Base-by-base conservation (phyloP, 2,888 invertebrate species). In the Microctonus hyperodae region DNA sequence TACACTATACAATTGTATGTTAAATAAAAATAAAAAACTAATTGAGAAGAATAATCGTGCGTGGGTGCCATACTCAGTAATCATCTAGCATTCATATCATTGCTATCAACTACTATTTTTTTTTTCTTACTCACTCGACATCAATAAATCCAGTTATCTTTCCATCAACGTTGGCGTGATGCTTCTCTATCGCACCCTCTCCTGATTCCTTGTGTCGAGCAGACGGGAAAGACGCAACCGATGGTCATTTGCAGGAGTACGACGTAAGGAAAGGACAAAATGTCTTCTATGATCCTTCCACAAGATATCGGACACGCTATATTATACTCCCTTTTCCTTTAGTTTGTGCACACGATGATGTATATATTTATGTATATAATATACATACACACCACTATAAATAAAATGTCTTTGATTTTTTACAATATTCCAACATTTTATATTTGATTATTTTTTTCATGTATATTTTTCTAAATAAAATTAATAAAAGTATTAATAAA, bases 231-330 rank as follows among this genome's bases (percentile, higher is more conserved):
- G 68, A 65, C 59, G 55, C 51, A 65, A 68, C 70, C 81, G 83
- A 82, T 83, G 83, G 82, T 83, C 83, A 83, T 83, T 83, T 83
- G 80, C 78, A 74, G 76, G 79, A 77, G 28, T 2, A 72, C 56
- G 73, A 25, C 31, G 20, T 28, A 28, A 59, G 23, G 58, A 59
- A 28, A 50, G 61, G 77, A 80, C 81, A 80, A 83, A 83, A 83
- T 83, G 83, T 83, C 83, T 83, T 82, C 79, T 73, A 81, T 77
- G 83, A 83, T 83, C 79, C 80, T 79, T 73, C 72, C 65, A 70
- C 71, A 71, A 81, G 83, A 83, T 83, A 83, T 81, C 80, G 81
- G 81, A 82, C 83, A 83, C 83, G 83, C 83, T 76, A 82, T 69
- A 72, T 35, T 53, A n/a, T n/a, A 68, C 66, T 65, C 68, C 56